phyloP scores from a whole-genome alignment of 2,888 invertebrate species.

The Zaprionus obscuricornis region DNA sequence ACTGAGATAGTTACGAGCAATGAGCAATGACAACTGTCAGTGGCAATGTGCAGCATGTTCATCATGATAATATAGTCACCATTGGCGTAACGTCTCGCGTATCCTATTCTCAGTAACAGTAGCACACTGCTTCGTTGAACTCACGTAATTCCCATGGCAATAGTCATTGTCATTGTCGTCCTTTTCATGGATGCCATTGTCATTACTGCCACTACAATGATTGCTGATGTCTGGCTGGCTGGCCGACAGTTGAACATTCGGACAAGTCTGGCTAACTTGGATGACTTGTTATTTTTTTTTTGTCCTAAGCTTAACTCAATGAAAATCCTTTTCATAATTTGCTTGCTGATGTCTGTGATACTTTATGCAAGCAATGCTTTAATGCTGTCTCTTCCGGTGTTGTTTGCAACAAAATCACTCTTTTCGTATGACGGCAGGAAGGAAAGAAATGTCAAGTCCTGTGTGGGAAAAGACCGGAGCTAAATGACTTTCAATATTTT shows the following conservation, averaged over 20 bases:
- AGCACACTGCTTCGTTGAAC: conserved; percentile 47
- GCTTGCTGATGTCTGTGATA: conserved; percentile 66
- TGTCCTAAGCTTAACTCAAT: conserved; percentile 40
- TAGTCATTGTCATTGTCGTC: conserved; percentile 18
- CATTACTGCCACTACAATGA: conserved; percentile 55
- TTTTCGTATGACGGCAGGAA: conserved; percentile 49
- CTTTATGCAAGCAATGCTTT: conserved; percentile 55
- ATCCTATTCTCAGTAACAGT: conserved; percentile 26
- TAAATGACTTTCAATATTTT: conserved; percentile 77
- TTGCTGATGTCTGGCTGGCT: conserved; percentile 22
- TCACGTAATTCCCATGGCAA: conserved; percentile 62
- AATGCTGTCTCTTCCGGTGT: conserved; percentile 27
- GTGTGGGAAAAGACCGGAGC: conserved; percentile 40
- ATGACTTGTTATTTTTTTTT: conserved; percentile 25
- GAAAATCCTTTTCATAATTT: conserved; percentile 68
- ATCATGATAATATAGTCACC: conserved; percentile 75
- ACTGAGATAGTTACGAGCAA: conserved; percentile 22
- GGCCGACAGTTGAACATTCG: conserved; percentile 5
- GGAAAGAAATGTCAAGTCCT: conserved; percentile 68
- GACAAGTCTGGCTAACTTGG: too few relatives aligned
- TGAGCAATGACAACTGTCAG: conserved; percentile 49
- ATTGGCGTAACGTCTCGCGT: conserved; percentile 44
- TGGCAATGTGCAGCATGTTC: conserved; percentile 59
- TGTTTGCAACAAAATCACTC: conserved; percentile 40
- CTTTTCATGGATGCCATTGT: conserved; percentile 46